These are phyloP conservation scores for Bothrops jararaca DNA, from an alignment of 2,113 vertebrate species.

Conservation along the genomic window DNA sequence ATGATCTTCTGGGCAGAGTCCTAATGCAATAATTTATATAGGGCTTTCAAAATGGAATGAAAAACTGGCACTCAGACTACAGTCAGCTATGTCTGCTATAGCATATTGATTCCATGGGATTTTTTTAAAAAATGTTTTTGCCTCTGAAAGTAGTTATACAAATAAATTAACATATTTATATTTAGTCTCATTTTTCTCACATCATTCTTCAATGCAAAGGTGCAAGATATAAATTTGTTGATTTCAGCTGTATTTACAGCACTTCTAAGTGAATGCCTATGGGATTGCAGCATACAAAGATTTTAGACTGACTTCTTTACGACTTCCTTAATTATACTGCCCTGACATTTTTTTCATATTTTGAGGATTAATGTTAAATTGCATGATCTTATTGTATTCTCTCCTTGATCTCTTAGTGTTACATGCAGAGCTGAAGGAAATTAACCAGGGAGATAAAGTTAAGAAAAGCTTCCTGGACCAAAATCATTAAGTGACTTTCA, in stretches of 20 bases:
- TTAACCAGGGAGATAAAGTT: not conserved
- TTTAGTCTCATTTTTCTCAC: not conserved
- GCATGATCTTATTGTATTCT: not conserved
- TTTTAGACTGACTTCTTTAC: not conserved
- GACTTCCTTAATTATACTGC: not conserved
- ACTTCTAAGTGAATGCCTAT: not conserved
- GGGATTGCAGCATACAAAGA: not conserved
- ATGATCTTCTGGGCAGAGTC: not conserved
- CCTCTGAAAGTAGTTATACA: not conserved
- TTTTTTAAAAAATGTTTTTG: not conserved
- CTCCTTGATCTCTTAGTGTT: not conserved
- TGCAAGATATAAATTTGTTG: not conserved
- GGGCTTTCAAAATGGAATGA: not conserved
- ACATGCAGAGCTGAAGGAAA: not conserved
- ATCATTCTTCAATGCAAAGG: not conserved
- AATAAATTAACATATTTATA: not conserved
- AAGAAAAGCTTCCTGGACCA: not conserved
- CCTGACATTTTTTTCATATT: not conserved
- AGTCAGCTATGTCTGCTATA: not conserved
- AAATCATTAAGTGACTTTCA: not conserved
- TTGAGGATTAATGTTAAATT: not conserved
- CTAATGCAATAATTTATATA: not conserved
- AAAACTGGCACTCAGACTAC: not conserved
- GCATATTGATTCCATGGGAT: not conserved
- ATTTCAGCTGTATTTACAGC: not conserved